Conservation (phyloP, 2,797 vertebrate genomes). For the Trichosurus vulpecula region DNA sequence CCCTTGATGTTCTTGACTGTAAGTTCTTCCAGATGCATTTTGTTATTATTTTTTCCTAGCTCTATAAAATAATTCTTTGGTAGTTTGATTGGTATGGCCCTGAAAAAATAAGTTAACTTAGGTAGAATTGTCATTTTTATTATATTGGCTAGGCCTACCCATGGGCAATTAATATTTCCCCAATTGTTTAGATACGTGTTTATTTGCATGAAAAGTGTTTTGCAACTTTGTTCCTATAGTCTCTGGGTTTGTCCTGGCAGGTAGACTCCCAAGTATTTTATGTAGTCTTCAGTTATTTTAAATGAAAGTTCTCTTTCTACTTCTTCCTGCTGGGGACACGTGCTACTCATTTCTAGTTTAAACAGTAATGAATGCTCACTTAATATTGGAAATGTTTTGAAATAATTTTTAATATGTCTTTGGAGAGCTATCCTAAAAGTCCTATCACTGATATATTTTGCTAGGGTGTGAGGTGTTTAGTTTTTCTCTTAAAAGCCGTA, state of each 20-base stretch:
- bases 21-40: background rate
- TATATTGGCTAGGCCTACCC: background rate
- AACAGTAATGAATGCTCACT: background rate
- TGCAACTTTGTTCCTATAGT: background rate
- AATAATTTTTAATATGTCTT: background rate
- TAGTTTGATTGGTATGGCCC: background rate
- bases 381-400: background rate
- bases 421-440: background rate
- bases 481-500: background rate
- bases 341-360: conserved; percentile 49
- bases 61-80: background rate
- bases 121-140: background rate
- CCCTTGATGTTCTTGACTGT: background rate
- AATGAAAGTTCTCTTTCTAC: background rate
- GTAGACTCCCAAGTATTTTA: background rate
- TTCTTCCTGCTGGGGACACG: background rate
- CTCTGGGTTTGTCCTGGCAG: background rate
- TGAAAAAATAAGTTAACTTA: background rate
- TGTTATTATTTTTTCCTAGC: background rate
- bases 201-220: background rate
- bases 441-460: background rate
- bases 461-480: conserved; percentile 15
- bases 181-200: background rate
- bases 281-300: background rate
- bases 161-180: background rate